A percentile compares a stretch with the other conserved stretches of the same genome.
Evolutionary conservation across 2,797 vertebrate species (phyloP).

Genomic region (Lithobates sylvaticus): DNA sequence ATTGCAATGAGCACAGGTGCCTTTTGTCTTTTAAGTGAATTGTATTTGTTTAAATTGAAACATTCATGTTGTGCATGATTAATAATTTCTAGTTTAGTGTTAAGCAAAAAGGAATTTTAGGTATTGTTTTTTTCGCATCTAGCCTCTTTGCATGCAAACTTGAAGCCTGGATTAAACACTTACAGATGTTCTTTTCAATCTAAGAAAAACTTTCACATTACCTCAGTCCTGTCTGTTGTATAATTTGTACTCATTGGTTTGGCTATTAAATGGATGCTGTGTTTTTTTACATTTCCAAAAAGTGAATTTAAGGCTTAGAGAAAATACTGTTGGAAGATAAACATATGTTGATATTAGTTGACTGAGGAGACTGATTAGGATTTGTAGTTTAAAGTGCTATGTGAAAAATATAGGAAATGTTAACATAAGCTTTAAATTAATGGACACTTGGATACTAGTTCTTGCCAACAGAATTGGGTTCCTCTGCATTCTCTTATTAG

Average conservation of each 20-base stretch:
- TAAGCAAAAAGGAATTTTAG: slow-evolving; percentile 47
- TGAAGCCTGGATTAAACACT: slow-evolving; percentile 55
- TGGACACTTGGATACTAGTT: neutral
- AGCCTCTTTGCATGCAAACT: slow-evolving; percentile 42
- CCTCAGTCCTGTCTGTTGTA: slow-evolving; percentile 54
- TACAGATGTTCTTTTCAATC: slow-evolving; percentile 57
- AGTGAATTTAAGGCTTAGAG: slow-evolving; percentile 30
- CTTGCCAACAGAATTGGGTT: no score
- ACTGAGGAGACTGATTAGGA: slow-evolving; percentile 13
- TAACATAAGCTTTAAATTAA: slow-evolving; percentile 8
- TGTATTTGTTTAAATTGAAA: slow-evolving; percentile 36
- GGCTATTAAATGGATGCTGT: slow-evolving; percentile 36
- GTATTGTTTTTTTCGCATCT: slow-evolving; percentile 40
- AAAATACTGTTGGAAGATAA: slow-evolving; percentile 35
- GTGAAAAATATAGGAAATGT: slow-evolving; percentile 10
- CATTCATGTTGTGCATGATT: slow-evolving; percentile 49
- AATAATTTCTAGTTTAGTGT: slow-evolving; percentile 50
- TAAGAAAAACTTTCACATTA: slow-evolving; percentile 58
- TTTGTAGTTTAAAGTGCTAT: slow-evolving; percentile 14
- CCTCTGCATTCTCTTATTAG: no score
- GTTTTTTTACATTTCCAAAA: slow-evolving; percentile 41
- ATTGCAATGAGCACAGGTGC: slow-evolving; percentile 40
- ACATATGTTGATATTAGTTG: slow-evolving; percentile 34
- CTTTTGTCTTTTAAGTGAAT: slow-evolving; percentile 51
- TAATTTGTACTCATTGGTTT: slow-evolving; percentile 45